Percentiles rank a stretch among this genome's conserved stretches.
These are phyloP conservation scores for Tetragonula carbonaria DNA, from an alignment of 2,888 invertebrate genomes.

Conservation along the genomic window DNA sequence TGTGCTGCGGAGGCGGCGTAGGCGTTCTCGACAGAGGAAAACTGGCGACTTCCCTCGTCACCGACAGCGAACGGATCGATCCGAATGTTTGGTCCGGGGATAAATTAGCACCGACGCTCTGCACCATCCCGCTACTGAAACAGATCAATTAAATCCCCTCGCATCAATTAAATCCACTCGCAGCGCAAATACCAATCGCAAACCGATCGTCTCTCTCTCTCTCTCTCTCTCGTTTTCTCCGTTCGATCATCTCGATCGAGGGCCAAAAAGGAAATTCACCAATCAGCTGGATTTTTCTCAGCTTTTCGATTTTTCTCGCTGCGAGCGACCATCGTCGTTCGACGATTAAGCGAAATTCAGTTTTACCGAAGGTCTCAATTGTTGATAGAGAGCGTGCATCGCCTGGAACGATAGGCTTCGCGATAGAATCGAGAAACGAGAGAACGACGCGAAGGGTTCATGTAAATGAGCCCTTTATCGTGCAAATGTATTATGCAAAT, in stretches of 20 bases:
- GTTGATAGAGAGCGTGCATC: background rate
- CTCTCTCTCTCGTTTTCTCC: background rate
- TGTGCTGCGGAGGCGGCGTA: slow-evolving; percentile 87
- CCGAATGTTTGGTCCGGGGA: slow-evolving; percentile 91
- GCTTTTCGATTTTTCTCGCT: too few species aligned
- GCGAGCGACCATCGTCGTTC: too few species aligned
- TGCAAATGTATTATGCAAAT: slow-evolving; percentile 4
- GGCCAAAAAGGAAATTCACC: too few species aligned
- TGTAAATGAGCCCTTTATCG: slow-evolving; percentile 1
- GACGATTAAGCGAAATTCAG: background rate
- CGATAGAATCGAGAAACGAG: background rate
- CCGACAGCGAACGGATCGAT: slow-evolving; percentile 90
- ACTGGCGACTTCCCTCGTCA: slow-evolving; percentile 90
- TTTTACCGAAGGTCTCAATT: background rate
- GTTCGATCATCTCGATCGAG: too few species aligned
- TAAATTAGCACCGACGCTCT: slow-evolving; percentile 88
- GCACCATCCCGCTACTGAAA: slow-evolving; percentile 88
- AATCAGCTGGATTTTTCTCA: too few species aligned
- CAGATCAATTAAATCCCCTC: slow-evolving; percentile 46
- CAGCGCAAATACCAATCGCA: too few species aligned
- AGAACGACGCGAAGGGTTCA: background rate
- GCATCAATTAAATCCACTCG: slow-evolving; percentile 32
- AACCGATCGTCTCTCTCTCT: background rate
- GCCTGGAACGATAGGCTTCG: background rate
- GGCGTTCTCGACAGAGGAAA: slow-evolving; percentile 91